Base-by-base conservation (phyloP, 1,140 invertebrate species). In the Caenorhabditis briggsae region DNA sequence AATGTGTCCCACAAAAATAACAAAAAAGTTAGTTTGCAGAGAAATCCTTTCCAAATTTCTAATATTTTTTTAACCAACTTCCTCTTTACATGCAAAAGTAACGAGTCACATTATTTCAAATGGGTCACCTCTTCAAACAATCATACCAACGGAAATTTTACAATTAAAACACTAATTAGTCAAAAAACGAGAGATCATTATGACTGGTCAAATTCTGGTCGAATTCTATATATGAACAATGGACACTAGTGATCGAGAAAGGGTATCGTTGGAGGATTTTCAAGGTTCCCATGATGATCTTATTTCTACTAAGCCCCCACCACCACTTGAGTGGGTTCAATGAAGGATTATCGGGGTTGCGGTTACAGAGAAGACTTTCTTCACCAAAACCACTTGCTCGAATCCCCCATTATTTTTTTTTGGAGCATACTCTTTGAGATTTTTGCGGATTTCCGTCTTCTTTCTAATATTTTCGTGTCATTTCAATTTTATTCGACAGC, bases 261-360 rank as follows among this genome's bases (percentile, higher is more conserved):
- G 14, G 64, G 70, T 50, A 50, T 78, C 70, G n/a, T 14, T 23
- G 9, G 23, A 33, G 0, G 46, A 78, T 50, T 50, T 50, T 48
- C 70, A 78, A 78, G 70, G 70, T 78, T 78, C 70, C 46, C 70
- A 78, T 50, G 70, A 78, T 53, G 70, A 78, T 78, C 43, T 78
- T 78, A 78, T 78, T 78, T 50, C 46, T 50, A 46, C 70, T 78
- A 78, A 78, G 70, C 70, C 33, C 33, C 33, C 33, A 33, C 33
- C 33, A 50, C 70, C 20, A 78, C 11, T 50, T n/a, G 16, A 78
- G 70, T 78, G 46, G 70, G 70, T 78, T 50, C 70, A 78, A 50
- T 48, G 33, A 48, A n/a, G 70, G 70, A 78, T 78, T 78, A 78
- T 78, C 70, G 70, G 20, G 11, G 8, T 20, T 20, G 8, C 59